These are phyloP conservation scores for Plectrocnemia conspersa DNA, from an alignment of 1,140 invertebrate species.

Conservation along the genomic window DNA sequence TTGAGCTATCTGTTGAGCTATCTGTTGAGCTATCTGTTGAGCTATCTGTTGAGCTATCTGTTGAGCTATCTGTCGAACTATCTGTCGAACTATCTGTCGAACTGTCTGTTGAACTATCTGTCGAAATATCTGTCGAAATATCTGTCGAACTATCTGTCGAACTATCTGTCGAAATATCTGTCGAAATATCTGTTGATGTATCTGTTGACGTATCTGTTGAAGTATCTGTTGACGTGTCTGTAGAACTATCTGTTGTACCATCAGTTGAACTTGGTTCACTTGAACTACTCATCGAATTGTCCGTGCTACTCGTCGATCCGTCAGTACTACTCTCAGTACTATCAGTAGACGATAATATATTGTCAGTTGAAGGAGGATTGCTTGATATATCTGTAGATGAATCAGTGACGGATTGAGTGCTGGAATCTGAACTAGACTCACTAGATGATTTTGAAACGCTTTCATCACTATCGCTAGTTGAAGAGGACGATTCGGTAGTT, in stretches of 20 bases:
- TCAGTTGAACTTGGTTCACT: background rate
- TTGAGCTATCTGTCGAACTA: constrained; percentile 7
- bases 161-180: too few relatives aligned
- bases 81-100: constrained; percentile 26
- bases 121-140: constrained; percentile 1
- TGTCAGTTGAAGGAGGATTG: too few relatives aligned
- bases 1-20: constrained; percentile 16
- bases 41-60: constrained; percentile 6
- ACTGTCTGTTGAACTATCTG: too few relatives aligned
- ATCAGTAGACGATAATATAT: too few relatives aligned
- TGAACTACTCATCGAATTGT: too few relatives aligned
- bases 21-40: constrained; percentile 26
- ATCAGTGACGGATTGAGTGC: constrained; percentile 8
- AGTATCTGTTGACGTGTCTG: constrained; percentile 28
- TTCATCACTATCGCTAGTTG: constrained; percentile 10
- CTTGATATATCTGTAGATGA: constrained; percentile 24
- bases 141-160: background rate
- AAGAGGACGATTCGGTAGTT: constrained; percentile 26
- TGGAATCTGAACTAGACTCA: constrained; percentile 28
- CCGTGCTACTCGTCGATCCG: too few relatives aligned
- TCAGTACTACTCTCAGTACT: too few relatives aligned
- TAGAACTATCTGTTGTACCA: constrained; percentile 34
- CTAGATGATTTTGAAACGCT: too few relatives aligned
- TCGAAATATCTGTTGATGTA: background rate
- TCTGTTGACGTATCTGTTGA: constrained; percentile 23